A percentile compares a stretch with the other conserved stretches of the same genome.
Evolutionary conservation across 1,140 invertebrate genomes (phyloP).

Genomic region (Diorhabda carinulata): DNA sequence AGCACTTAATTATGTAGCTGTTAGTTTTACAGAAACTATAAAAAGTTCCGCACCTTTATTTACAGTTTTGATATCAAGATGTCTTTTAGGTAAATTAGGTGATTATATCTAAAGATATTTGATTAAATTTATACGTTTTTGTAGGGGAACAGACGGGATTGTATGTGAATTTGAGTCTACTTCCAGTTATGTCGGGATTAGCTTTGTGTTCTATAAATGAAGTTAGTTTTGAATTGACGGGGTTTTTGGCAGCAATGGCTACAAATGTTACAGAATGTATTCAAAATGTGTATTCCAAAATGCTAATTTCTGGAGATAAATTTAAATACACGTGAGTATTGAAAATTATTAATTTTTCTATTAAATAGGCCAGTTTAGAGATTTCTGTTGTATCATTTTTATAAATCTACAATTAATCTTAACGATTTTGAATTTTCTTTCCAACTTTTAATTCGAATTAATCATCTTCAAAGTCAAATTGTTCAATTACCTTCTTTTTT

Average conservation of each 20-base stretch:
- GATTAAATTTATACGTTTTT: constrained; percentile 24
- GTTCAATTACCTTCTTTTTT: no score
- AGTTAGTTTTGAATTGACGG: constrained; percentile 73
- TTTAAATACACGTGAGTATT: constrained; percentile 74
- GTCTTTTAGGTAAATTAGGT: constrained; percentile 59
- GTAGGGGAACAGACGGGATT: constrained; percentile 69
- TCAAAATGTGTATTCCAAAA: constrained; percentile 83
- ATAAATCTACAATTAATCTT: no score
- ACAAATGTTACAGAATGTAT: constrained; percentile 83
- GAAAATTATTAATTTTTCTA: background rate
- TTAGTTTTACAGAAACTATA: constrained; percentile 83
- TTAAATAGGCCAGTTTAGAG: no score
- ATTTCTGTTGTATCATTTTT: no score
- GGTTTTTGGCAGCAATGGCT: constrained; percentile 74
- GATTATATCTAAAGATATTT: constrained; percentile 6
- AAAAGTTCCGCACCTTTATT: constrained; percentile 83
- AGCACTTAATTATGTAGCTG: constrained; percentile 78
- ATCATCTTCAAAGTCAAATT: no score
- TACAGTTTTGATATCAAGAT: constrained; percentile 73
- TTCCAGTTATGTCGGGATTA: constrained; percentile 82
- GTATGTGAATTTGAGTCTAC: constrained; percentile 72
- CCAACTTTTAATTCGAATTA: no score
- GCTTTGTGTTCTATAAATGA: constrained; percentile 81
- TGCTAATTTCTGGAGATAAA: constrained; percentile 74
- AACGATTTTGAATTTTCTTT: no score